phyloP scores from a whole-genome alignment of 2,888 invertebrate genomes.

The Ornithoptera priamus region DNA sequence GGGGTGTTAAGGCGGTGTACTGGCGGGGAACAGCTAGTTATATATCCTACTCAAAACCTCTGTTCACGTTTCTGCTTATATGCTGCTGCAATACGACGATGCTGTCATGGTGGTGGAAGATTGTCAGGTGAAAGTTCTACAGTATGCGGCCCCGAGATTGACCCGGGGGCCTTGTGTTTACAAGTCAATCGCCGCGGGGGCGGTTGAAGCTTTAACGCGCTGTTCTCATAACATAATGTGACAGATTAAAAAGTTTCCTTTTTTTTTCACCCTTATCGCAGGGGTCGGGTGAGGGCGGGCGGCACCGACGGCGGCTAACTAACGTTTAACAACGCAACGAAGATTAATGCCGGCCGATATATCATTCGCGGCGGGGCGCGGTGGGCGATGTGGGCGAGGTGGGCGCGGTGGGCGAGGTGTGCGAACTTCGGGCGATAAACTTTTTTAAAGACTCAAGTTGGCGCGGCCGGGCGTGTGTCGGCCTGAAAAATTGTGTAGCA shows the following conservation, averaged over 20 bases:
- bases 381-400: constrained; percentile 60
- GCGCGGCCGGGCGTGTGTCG: constrained; percentile 60
- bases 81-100: too few species aligned
- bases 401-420: constrained; percentile 52
- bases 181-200: too few species aligned
- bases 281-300: constrained; percentile 31
- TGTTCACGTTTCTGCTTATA: too few species aligned
- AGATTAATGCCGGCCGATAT: constrained; percentile 73
- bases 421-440: constrained; percentile 75
- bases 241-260: constrained; percentile 26
- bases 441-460: constrained; percentile 76
- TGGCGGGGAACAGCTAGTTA: too few species aligned
- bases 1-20: too few species aligned
- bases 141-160: too few species aligned
- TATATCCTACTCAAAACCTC: too few species aligned
- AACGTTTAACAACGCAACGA: constrained; percentile 57
- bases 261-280: constrained; percentile 9
- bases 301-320: constrained; percentile 55
- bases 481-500: constrained; percentile 78
- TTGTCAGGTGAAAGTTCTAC: too few species aligned
- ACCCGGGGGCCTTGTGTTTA: too few species aligned
- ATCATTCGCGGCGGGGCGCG: constrained; percentile 56
- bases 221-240: constrained; percentile 24
- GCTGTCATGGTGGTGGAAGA: too few species aligned
- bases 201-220: constrained; percentile 4